phyloP scores from a whole-genome alignment of 2,113 vertebrate genomes.

The Pseudorasbora parva region DNA sequence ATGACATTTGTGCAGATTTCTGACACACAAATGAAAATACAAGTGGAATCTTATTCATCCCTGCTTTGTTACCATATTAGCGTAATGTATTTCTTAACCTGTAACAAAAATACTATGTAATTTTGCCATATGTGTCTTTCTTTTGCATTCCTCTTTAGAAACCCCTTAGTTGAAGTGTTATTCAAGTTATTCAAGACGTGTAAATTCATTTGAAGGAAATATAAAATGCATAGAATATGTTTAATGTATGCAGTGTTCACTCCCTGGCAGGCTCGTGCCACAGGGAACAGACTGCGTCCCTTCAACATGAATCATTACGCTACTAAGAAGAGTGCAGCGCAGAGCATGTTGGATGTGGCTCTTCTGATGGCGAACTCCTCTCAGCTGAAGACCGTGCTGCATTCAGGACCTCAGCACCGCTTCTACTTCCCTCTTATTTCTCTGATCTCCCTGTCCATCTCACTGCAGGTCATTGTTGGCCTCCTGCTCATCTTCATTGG shows the following conservation, averaged over 20 bases:
- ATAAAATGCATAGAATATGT: not conserved
- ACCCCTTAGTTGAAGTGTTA: too few species aligned
- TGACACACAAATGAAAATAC: too few species aligned
- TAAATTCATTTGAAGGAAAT: not conserved
- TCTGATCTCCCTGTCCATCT: conserved; percentile 85
- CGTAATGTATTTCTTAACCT: too few species aligned
- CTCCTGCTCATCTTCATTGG: conserved; percentile 91
- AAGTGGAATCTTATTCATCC: too few species aligned
- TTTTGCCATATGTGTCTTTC: too few species aligned
- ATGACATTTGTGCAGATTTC: not conserved
- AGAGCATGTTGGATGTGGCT: conserved; percentile 91
- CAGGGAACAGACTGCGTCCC: not conserved
- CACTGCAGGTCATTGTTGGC: conserved; percentile 83
- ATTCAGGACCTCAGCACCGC: conserved; percentile 79
- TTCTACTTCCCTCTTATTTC: conserved; percentile 83
- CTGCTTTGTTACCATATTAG: too few species aligned
- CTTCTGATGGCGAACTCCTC: conserved; percentile 62
- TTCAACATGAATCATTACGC: conserved; percentile 90
- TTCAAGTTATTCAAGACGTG: too few species aligned
- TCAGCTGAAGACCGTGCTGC: conserved; percentile 77
- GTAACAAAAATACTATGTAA: too few species aligned
- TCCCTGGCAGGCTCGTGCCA: not conserved
- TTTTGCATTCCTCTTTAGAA: too few species aligned
- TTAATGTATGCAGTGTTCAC: not conserved
- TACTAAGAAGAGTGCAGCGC: conserved; percentile 88